Evolutionary conservation across 2,113 vertebrate genomes (phyloP).

Genomic region (Petroica traversi): DNA sequence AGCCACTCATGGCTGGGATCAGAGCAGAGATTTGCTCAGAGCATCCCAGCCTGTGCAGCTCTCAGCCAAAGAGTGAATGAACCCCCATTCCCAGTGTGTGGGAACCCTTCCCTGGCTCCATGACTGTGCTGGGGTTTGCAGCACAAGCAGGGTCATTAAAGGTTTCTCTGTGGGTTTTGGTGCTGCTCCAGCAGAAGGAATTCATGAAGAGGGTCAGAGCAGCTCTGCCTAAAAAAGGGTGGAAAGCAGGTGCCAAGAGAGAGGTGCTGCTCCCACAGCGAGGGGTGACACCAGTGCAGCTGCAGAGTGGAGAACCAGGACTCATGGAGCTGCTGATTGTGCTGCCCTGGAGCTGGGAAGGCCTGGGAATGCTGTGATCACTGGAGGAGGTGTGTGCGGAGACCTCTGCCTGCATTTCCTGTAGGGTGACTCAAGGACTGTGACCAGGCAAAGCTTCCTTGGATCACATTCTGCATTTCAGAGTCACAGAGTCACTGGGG

Average conservation of each 20-base stretch:
- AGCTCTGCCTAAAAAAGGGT: not conserved
- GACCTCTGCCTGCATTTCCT: not conserved
- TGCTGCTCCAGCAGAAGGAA: not conserved
- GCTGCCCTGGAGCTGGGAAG: not conserved
- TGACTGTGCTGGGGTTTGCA: not conserved
- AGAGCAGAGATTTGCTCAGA: not conserved
- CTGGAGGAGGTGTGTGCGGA: not conserved
- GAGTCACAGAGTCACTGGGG: not conserved
- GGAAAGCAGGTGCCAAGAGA: not conserved
- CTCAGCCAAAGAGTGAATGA: not conserved
- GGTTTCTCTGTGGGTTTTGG: not conserved
- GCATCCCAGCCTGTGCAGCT: not conserved
- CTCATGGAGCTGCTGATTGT: not conserved
- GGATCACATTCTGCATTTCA: not conserved
- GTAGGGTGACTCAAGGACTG: not conserved
- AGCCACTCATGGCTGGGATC: rapidly evolving
- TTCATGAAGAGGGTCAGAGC: not conserved
- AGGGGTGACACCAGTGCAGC: not conserved
- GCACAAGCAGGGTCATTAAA: not conserved
- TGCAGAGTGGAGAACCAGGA: not conserved
- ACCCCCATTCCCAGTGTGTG: rapidly evolving
- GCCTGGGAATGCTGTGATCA: not conserved
- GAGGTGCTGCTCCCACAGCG: not conserved
- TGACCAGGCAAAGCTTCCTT: not conserved
- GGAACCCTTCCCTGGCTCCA: not conserved